phyloP scores from a whole-genome alignment of 30 jellyfish, hydroid and myxozoan genomes.

The Hydra vulgaris region DNA sequence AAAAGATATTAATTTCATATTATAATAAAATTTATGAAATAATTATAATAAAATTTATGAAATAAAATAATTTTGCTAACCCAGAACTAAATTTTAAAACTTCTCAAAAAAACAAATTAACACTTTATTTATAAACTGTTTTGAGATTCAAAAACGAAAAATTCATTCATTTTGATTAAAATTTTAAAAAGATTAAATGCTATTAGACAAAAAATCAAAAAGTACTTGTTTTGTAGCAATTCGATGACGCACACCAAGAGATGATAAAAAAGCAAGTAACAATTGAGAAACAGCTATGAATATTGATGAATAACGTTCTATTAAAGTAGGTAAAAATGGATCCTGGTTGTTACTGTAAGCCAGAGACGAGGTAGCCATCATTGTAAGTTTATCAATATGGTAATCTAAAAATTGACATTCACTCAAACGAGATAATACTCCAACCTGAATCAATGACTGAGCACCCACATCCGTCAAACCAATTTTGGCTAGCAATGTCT shows the following conservation, averaged over 20 bases:
- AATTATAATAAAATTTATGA: too few relatives aligned
- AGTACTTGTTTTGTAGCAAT: conserved; percentile 54
- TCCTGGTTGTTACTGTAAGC: conserved; percentile 42
- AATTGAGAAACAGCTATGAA: conserved; percentile 51
- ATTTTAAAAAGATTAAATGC: too few relatives aligned
- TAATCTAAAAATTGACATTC: conserved; percentile 77
- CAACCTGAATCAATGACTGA: conserved; percentile 60
- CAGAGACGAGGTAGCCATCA: conserved; percentile 28
- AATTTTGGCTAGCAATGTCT: conserved; percentile 65
- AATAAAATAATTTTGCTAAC: too few relatives aligned
- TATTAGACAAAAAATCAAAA: too few relatives aligned
- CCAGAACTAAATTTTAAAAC: too few relatives aligned
- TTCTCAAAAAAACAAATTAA: too few relatives aligned
- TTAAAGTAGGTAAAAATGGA: conserved; percentile 47
- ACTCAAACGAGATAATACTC: conserved; percentile 39
- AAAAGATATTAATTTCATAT: too few relatives aligned
- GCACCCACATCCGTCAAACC: conserved; percentile 74
- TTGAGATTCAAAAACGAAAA: too few relatives aligned
- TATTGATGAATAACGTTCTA: conserved; percentile 52
- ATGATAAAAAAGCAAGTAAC: conserved; percentile 49
- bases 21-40: too few relatives aligned
- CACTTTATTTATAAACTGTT: too few relatives aligned
- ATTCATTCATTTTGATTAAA: too few relatives aligned
- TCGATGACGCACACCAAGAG: conserved; percentile 68
- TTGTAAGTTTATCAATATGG: conserved; percentile 37